These are phyloP conservation scores for Eonycteris spelaea DNA, from an alignment of 2,113 vertebrate genomes.

Conservation along the genomic window DNA sequence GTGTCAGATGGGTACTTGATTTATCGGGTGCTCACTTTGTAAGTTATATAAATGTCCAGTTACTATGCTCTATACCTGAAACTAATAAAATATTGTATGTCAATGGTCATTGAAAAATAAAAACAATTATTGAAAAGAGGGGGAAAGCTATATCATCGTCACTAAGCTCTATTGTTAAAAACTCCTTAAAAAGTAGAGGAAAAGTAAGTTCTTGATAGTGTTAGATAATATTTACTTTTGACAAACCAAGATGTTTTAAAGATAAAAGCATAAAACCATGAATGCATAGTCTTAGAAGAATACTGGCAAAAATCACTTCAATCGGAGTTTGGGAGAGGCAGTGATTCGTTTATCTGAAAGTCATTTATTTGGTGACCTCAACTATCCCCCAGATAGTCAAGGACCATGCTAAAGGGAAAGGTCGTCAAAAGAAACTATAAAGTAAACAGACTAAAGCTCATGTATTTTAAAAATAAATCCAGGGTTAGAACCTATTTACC, in stretches of 20 bases:
- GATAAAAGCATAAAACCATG: neutral
- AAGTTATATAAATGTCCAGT: too few species aligned
- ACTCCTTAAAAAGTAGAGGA: neutral
- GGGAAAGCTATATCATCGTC: neutral
- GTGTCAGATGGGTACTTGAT: too few species aligned
- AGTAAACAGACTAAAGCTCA: neutral
- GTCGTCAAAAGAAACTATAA: neutral
- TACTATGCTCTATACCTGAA: too few species aligned
- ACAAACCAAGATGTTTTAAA: neutral
- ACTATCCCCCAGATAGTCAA: neutral
- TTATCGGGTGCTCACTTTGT: too few species aligned
- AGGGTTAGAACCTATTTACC: neutral
- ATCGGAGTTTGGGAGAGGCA: neutral
- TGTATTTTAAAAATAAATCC: neutral
- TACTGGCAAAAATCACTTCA: neutral
- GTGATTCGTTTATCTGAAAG: neutral
- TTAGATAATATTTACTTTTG: neutral
- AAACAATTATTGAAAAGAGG: too few species aligned
- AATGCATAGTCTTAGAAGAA: neutral
- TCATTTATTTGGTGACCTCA: constrained; percentile 13
- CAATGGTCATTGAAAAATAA: neutral
- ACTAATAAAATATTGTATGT: too few species aligned
- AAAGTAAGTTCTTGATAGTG: neutral
- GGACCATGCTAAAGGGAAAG: neutral
- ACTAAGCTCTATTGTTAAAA: neutral